These are phyloP conservation scores for Brachionus sp. DNA, from an alignment of 1,140 invertebrate species.

Conservation along the genomic window DNA sequence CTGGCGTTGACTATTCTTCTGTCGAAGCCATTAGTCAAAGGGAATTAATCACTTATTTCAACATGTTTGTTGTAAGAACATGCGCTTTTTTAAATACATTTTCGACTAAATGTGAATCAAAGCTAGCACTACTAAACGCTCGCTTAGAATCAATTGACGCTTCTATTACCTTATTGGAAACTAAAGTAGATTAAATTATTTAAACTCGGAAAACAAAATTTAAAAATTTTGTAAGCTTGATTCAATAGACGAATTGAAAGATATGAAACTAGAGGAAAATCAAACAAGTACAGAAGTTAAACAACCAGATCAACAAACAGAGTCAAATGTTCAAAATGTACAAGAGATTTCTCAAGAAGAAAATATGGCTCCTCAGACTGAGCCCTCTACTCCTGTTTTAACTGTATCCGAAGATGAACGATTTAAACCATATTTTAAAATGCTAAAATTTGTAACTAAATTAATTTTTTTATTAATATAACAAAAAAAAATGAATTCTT, in stretches of 20 bases:
- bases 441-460: constrained; percentile 29
- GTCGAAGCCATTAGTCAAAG: constrained; percentile 36
- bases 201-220: background rate
- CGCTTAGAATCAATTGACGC: constrained; percentile 19
- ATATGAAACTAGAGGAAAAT: constrained; percentile 34
- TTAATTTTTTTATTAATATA: background rate
- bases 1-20: constrained; percentile 40
- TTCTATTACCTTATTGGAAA: constrained; percentile 32
- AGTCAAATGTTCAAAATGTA: background rate
- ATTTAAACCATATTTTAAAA: constrained; percentile 19
- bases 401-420: constrained; percentile 33
- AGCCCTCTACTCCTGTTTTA: background rate
- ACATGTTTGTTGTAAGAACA: constrained; percentile 27
- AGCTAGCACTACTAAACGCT: background rate
- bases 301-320: background rate
- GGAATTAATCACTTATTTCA: constrained; percentile 41
- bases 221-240: background rate
- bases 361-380: background rate
- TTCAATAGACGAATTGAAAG: constrained; percentile 34
- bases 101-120: constrained; percentile 36
- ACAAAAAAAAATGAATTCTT: background rate
- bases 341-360: background rate
- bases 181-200: background rate
- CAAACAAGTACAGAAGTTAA: background rate
- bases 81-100: constrained; percentile 38